Evolutionary conservation across 1,140 invertebrate genomes (phyloP).

Genomic region (Polypedilum vanderplanki): DNA sequence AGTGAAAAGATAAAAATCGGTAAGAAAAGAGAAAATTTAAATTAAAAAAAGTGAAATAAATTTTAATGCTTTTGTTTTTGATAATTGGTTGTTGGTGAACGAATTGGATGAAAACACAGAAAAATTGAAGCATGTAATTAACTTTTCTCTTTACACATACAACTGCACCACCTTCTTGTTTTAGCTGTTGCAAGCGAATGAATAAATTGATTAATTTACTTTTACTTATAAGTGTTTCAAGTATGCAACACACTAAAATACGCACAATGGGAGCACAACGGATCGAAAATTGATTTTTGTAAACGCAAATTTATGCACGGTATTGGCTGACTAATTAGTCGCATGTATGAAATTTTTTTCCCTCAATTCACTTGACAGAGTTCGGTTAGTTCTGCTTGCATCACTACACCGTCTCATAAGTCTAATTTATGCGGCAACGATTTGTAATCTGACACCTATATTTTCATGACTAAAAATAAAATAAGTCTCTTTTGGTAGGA

Average conservation of each 20-base stretch:
- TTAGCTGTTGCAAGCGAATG: too few species aligned
- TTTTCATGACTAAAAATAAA: too few species aligned
- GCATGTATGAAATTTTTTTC: background rate
- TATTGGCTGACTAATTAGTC: background rate
- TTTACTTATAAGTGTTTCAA: background rate
- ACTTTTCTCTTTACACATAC: slow-evolving; percentile 12
- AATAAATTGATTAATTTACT: slow-evolving; percentile 20
- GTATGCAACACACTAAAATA: background rate
- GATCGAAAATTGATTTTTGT: slow-evolving; percentile 4
- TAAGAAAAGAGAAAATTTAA: too few species aligned
- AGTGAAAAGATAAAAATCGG: background rate
- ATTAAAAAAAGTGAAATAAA: background rate
- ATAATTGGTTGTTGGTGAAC: background rate
- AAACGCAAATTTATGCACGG: background rate
- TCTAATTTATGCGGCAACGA: too few species aligned
- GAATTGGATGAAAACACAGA: background rate
- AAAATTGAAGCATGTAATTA: slow-evolving; percentile 16
- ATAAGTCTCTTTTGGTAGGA: too few species aligned
- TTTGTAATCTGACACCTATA: too few species aligned
- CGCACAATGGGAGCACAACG: slow-evolving; percentile 1
- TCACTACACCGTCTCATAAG: too few species aligned
- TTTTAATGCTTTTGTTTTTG: background rate
- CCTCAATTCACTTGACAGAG: too few species aligned
- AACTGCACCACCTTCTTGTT: background rate
- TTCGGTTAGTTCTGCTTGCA: too few species aligned